phyloP scores from a whole-genome alignment of 1,140 invertebrate genomes.

The Heliconius congener region DNA sequence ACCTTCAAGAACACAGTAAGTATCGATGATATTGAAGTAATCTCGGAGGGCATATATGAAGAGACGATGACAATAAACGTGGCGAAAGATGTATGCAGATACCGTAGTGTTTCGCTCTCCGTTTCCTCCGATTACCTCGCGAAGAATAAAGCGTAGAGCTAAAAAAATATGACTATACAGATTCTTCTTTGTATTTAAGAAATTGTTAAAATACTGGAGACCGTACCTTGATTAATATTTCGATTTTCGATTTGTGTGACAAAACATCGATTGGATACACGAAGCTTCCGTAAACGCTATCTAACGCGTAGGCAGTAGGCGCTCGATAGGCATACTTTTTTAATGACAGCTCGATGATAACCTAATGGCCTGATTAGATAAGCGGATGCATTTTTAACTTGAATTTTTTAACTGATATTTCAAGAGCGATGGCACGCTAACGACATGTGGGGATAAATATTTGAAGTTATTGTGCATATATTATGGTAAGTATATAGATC shows the following conservation, averaged over 20 bases:
- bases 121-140: too few relatives aligned
- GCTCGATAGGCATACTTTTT: conserved; percentile 36
- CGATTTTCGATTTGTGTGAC: conserved; percentile 7
- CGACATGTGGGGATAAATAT: neutral
- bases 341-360: conserved; percentile 38
- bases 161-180: too few relatives aligned
- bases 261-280: neutral
- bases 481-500: too few relatives aligned
- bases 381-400: conserved; percentile 35
- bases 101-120: too few relatives aligned
- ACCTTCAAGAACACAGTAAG: too few relatives aligned
- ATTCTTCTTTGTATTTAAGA: too few relatives aligned
- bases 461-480: neutral
- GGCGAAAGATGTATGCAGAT: too few relatives aligned
- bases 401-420: conserved; percentile 23
- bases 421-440: conserved; percentile 11
- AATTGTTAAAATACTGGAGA: too few relatives aligned
- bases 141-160: too few relatives aligned
- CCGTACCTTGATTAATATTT: neutral
- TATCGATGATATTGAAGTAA: too few relatives aligned
- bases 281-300: conserved; percentile 19
- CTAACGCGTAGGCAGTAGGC: neutral
- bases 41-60: too few relatives aligned
- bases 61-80: too few relatives aligned
- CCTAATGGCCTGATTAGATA: conserved; percentile 39